Evolutionary conservation across 1,140 invertebrate species (phyloP), one percentile per base, ranked within the genome.

Genomic region (Drosophila pallidifrons): DNA sequence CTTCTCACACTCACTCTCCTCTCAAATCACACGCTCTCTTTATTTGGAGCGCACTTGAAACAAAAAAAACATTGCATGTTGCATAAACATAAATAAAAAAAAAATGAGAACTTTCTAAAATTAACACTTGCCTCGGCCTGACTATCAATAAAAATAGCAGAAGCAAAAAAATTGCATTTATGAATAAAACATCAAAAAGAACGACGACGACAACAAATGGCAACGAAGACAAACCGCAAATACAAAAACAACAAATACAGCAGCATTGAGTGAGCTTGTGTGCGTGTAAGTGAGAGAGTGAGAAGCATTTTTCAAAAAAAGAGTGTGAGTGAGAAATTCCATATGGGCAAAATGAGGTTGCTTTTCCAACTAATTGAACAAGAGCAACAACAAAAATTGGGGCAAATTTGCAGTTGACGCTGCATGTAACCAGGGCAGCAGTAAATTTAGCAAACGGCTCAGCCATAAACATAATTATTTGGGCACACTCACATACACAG

Each of bases 321-420:
- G 52, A 68, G 68, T 51, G 59, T 72, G 51, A 60, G 74, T 82
- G 82, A 86, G 76, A 87, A 82, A 87, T 87, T 87, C 67, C 82
- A 87, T 79, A 85, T 76, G 75, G 59, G 57, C 51, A 41, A 28
- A 38, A 38, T 38, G 54, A 46, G 72, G 51, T 35, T 49, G 43
- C 61, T 68, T 63, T 77, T 74, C 70, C 71, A 59, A 81, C 82
- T 90, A 90, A 90, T 90, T 90, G 86, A 87, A 75, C 66, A 76
- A 76, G 51, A 79, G 32, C 81, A 66, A 65, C 25, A 70, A 64
- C 47, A 7, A 67, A 70, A 90, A 90, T 86, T 90, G 79, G 86
- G 86, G 72, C 86, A 87, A 86, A 83, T 86, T 69, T 89, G 86
- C 81, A 90, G 80, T 88, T 75, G 65, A 67, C 77, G 61, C 55